These are phyloP conservation scores for Rhimphoctona megacephalus DNA, from an alignment of 2,888 invertebrate genomes.

Conservation along the genomic window DNA sequence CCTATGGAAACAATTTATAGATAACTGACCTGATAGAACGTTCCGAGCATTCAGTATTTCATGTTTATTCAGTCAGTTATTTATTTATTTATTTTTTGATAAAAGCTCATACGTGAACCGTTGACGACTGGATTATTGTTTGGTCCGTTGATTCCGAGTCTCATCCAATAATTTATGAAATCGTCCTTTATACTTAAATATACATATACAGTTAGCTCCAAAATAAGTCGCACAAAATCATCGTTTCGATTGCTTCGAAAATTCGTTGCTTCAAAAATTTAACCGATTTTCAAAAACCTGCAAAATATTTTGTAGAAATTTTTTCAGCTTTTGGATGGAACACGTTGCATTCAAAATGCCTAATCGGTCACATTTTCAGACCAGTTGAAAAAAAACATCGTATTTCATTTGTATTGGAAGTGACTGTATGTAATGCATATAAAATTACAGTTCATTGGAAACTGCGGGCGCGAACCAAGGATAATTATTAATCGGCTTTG, in stretches of 20 bases:
- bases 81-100: not conserved
- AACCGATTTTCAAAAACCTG: not conserved
- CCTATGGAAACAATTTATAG: not conserved
- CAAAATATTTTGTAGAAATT: not conserved
- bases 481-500: conserved; percentile 5
- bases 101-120: not conserved
- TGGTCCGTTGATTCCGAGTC: not conserved
- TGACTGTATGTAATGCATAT: not conserved
- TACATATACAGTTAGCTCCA: not conserved
- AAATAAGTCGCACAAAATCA: not conserved
- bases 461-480: not conserved
- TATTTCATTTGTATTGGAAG: not conserved
- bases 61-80: not conserved
- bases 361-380: not conserved
- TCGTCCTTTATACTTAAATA: not conserved
- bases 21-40: not conserved
- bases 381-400: not conserved
- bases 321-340: not conserved
- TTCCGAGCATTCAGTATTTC: not conserved
- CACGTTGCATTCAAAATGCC: not conserved
- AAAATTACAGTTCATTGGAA: conserved; percentile 7
- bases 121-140: not conserved
- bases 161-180: not conserved
- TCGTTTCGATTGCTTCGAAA: not conserved
- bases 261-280: not conserved